Conservation (phyloP, 2,113 vertebrate genomes). For the Herpailurus yagouaroundi region DNA sequence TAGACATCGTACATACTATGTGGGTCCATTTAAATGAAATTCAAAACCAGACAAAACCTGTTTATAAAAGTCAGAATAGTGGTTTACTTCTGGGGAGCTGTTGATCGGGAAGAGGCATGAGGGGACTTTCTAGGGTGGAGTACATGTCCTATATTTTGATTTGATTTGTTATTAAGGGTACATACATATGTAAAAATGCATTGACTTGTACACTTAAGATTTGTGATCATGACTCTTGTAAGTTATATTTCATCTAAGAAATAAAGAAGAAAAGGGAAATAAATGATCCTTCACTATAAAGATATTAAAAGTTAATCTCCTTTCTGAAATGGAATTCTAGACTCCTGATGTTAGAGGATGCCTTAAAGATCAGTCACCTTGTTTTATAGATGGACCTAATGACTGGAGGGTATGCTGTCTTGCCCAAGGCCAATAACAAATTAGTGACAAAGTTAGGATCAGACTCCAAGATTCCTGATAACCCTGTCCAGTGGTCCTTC, state of each 20-base stretch:
- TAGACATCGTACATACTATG: background rate
- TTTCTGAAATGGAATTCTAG: conserved; percentile 13
- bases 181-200: background rate
- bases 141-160: background rate
- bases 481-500: background rate
- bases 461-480: background rate
- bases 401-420: background rate
- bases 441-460: background rate
- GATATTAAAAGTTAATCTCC: background rate
- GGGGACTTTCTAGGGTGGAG: background rate
- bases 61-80: background rate
- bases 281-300: background rate
- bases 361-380: background rate
- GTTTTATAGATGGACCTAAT: background rate
- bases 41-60: background rate
- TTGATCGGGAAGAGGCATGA: background rate
- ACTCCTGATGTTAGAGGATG: background rate
- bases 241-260: conserved; percentile 33
- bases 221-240: background rate
- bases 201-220: background rate
- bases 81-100: background rate
- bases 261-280: background rate
- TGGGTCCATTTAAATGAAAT: background rate
- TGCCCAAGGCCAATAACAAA: background rate
- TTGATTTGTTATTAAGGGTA: background rate